These are phyloP conservation scores for Archips crataeganus DNA, from an alignment of 2,888 invertebrate species.

Conservation along the genomic window DNA sequence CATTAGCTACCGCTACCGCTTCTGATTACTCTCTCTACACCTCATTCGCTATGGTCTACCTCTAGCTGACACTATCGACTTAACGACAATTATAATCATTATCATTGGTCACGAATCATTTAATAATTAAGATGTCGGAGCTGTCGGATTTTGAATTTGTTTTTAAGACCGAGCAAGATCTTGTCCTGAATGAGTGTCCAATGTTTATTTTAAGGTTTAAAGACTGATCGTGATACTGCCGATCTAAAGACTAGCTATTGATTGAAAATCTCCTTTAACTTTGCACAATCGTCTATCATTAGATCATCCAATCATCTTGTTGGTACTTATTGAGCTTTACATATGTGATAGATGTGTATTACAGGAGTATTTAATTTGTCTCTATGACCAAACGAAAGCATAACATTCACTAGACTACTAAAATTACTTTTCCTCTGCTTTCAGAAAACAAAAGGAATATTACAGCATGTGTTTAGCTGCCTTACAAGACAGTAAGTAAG, in stretches of 20 bases:
- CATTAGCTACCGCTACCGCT: constrained; percentile 61
- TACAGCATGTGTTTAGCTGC: not conserved
- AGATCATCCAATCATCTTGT: not conserved
- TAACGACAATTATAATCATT: constrained; percentile 78
- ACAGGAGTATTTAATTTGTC: too few species aligned
- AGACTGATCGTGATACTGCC: not conserved
- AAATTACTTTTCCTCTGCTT: too few species aligned
- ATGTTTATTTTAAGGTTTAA: not conserved
- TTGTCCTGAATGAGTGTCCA: not conserved
- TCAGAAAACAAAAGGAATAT: too few species aligned
- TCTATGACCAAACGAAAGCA: too few species aligned
- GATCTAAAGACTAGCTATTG: not conserved
- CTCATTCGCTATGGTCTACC: constrained; percentile 74
- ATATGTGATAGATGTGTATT: too few species aligned
- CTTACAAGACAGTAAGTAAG: not conserved
- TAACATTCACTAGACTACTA: too few species aligned
- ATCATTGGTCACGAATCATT: constrained; percentile 69
- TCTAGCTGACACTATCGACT: constrained; percentile 63
- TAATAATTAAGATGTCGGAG: constrained; percentile 62
- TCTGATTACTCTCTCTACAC: constrained; percentile 58
- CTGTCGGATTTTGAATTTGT: constrained; percentile 29
- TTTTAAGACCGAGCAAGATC: not conserved
- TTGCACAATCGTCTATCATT: not conserved
- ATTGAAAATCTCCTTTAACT: not conserved
- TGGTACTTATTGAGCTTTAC: too few species aligned